Evolutionary conservation across 2,113 vertebrate species (phyloP), one percentile per base, ranked within the genome.

Genomic region (Hipposideros armiger): DNA sequence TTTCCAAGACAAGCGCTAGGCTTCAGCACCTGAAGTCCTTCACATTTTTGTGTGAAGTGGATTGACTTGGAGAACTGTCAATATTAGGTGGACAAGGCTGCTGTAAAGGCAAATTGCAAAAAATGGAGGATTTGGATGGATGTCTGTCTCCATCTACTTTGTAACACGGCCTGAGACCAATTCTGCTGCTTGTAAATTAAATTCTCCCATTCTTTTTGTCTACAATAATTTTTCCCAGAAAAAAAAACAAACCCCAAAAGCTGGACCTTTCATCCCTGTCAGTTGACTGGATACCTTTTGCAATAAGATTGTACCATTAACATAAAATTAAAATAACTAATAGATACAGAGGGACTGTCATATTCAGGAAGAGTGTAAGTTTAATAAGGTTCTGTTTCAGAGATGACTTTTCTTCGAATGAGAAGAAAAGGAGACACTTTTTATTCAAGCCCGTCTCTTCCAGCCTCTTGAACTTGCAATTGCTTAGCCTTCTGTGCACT

Each of bases 371-470:
- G 26, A 30, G 76, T 60, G 9, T 40, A 54, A 60, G 45, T 67
- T 83, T 64, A 74, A 45, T 28, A 76, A 50, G 6, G 2, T 87
- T 78, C 36, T 26, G 28, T 93, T 86, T 92, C 28, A 45, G 32
- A 45, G 47, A 42, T 15, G 22, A 77, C 26, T 89, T 87, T 96
- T 92, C 85, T 67, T 62, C 91, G 89, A n/a, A 40, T 36, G 24
- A 60, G n/a, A 47, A 81, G 70, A 77, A 66, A 30, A 78, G 30
- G 22, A 94, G 67, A 70, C 89, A 73, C 11, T 80, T 76, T 67
- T 76, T 67, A 24, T 40, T 62, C 10, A 74, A 28, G n/a, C 11
- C 19, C 2, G 19, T 11, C 24, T 83, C 36, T 83, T 69, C 64
- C 14, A 60, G 45, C 45, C 45, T 45, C 72, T 56, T 58, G 67